Evolutionary conservation across 2,113 vertebrate species (phyloP), one percentile per base, ranked within the genome.

Genomic region (Oreochromis spilurus): DNA sequence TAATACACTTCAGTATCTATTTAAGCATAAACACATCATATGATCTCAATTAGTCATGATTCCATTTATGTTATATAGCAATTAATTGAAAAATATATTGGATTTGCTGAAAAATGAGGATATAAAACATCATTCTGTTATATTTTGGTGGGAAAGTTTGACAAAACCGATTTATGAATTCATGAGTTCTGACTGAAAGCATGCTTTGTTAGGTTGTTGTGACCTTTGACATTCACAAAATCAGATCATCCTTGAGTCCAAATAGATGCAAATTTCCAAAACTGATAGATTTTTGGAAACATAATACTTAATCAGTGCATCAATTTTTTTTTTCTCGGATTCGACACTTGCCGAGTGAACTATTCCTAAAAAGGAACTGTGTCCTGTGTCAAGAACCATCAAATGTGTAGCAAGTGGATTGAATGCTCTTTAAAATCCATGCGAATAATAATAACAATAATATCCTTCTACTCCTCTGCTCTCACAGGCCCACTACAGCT

Each of bases 401-500:
- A 29, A 29, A 26, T 6, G 24, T 48, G 21, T 26, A 72, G 1
- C 29, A 75, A 50, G 19, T 5, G 0, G 24, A 75, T 31, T 77
- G 13, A 77, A 50, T 50, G 24, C 6, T 12, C 0, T 48, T 48
- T 48, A 29, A 77, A 0, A 29, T 65, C 45, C 2, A 50, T 77
- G 65, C 0, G 0, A 10, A 79, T 0, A 24, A 0, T 21, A 55
- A 9, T 43, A 60, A 62, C 0, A 60, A 62, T 62, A 65, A 65
- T 1, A 67, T 21, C 34, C 7, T 29, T 38, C 19, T 57, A 16
- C 10, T 5, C 60, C 8, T 75, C 36, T 54, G 31, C 19, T n/a
- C 50, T 40, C 11, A 1, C 65, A 97, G 96, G 96, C 1, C 6
- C 89, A 7, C 43, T 95, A 4, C 67, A 79, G 2, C 13, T 97